Evolutionary conservation across 2,888 invertebrate species (phyloP).

Genomic region (Trichogramma dendrolimi): DNA sequence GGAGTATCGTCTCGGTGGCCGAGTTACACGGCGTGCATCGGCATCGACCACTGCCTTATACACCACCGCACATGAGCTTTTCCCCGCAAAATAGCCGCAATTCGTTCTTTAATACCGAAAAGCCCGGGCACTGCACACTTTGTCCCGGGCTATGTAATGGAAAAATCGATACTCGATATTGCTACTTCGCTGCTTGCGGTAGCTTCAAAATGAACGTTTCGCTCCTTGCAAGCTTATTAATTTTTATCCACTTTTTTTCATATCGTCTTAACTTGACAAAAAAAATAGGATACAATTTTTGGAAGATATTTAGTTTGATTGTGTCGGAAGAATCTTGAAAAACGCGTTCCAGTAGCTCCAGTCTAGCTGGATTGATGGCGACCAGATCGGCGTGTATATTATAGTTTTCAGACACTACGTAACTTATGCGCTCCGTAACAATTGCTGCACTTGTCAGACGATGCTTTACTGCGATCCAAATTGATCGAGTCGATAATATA

Average conservation of each 20-base stretch:
- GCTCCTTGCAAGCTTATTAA: no score
- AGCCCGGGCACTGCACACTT: slow-evolving; percentile 43
- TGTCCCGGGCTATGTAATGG: slow-evolving; percentile 44
- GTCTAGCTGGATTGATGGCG: no score
- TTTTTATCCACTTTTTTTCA: no score
- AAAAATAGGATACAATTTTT: no score
- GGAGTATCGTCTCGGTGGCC: background rate
- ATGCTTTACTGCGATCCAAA: slow-evolving; percentile 50
- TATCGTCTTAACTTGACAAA: no score
- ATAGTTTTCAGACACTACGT: no score
- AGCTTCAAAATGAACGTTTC: background rate
- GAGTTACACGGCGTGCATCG: slow-evolving; percentile 5
- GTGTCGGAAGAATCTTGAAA: no score
- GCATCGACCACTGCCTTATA: background rate
- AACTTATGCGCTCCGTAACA: background rate
- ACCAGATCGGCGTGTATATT: no score
- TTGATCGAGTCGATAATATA: slow-evolving; percentile 44
- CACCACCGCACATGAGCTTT: slow-evolving; percentile 11
- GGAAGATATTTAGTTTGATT: no score
- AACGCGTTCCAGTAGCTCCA: no score
- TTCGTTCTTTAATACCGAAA: slow-evolving; percentile 24
- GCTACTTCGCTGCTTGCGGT: slow-evolving; percentile 35
- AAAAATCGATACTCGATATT: slow-evolving; percentile 50
- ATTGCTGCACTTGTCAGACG: slow-evolving; percentile 31
- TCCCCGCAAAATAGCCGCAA: slow-evolving; percentile 41